Percentiles rank a stretch among this genome's conserved stretches.
Evolutionary conservation across 2,113 vertebrate genomes (phyloP).

Genomic region (Carassius gibelio): DNA sequence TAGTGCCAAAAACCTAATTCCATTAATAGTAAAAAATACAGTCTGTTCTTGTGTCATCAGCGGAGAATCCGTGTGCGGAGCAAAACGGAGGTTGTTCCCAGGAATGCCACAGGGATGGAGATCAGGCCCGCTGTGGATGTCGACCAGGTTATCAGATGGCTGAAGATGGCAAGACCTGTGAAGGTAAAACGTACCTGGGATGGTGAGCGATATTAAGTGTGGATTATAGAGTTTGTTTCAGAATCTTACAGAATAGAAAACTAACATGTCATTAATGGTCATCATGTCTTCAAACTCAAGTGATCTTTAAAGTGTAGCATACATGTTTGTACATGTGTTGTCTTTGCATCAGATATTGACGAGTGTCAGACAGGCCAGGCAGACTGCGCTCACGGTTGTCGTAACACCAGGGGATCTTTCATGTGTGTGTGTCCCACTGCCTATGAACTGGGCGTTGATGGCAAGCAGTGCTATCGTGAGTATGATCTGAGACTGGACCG

Average conservation of each 20-base stretch:
- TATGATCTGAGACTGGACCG: slow-evolving; percentile 33
- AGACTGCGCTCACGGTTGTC: slow-evolving; percentile 85
- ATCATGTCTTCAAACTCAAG: background rate
- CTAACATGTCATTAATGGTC: too few species aligned
- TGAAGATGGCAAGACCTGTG: slow-evolving; percentile 78
- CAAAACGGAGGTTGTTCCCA: slow-evolving; percentile 90
- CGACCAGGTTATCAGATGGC: slow-evolving; percentile 79
- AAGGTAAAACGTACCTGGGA: slow-evolving; percentile 75
- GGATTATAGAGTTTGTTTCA: background rate
- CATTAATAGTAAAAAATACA: background rate
- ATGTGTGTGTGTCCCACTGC: slow-evolving; percentile 83
- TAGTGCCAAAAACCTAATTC: background rate
- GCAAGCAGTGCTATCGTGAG: slow-evolving; percentile 92
- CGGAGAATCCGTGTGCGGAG: slow-evolving; percentile 78
- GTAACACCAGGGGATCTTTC: slow-evolving; percentile 88
- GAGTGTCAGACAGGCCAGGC: slow-evolving; percentile 79
- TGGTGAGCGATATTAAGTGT: background rate
- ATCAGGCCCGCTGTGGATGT: slow-evolving; percentile 80
- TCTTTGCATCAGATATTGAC: slow-evolving; percentile 79
- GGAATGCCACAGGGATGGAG: slow-evolving; percentile 74
- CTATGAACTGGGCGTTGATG: slow-evolving; percentile 88
- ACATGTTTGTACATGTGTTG: slow-evolving; percentile 37
- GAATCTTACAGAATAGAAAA: background rate
- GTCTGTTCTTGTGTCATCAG: slow-evolving; percentile 66
- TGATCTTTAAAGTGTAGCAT: background rate